Conservation (phyloP, 2,888 invertebrate species). For the Sphaeridia pumilis region DNA sequence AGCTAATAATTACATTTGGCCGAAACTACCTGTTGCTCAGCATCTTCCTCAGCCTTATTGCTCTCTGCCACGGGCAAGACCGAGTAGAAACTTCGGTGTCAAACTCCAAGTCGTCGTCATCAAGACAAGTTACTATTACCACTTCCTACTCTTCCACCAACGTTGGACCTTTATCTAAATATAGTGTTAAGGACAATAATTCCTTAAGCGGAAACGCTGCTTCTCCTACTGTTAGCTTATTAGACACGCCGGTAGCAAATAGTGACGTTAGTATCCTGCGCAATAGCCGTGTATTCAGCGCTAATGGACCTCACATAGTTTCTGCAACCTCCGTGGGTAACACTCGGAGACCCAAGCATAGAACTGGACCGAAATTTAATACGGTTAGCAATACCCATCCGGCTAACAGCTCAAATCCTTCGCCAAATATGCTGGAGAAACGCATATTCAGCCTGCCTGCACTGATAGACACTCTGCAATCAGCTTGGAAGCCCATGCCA, state of each 20-base stretch:
- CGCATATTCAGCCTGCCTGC: not conserved
- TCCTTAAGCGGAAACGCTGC: too few relatives aligned
- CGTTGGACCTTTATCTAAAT: slow-evolving; percentile 2
- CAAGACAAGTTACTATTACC: slow-evolving; percentile 7
- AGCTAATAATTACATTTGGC: too few relatives aligned
- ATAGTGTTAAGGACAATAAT: too few relatives aligned
- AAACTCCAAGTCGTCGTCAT: not conserved
- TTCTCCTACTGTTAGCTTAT: too few relatives aligned
- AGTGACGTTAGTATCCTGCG: too few relatives aligned
- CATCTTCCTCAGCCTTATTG: not conserved
- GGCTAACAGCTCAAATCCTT: not conserved
- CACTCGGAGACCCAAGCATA: too few relatives aligned
- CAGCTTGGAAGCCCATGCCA: not conserved
- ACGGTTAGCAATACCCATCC: not conserved
- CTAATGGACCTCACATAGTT: too few relatives aligned
- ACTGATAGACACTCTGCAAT: too few relatives aligned
- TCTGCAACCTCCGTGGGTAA: too few relatives aligned
- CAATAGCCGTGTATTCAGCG: too few relatives aligned
- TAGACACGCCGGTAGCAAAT: too few relatives aligned
- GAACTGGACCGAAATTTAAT: not conserved
- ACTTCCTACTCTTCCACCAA: slow-evolving; percentile 12
- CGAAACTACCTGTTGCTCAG: not conserved
- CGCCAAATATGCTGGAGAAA: not conserved
- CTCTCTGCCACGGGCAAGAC: not conserved
- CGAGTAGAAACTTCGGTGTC: not conserved